Base-by-base conservation (phyloP, 2,888 invertebrate genomes). In the Metalampra italica region DNA sequence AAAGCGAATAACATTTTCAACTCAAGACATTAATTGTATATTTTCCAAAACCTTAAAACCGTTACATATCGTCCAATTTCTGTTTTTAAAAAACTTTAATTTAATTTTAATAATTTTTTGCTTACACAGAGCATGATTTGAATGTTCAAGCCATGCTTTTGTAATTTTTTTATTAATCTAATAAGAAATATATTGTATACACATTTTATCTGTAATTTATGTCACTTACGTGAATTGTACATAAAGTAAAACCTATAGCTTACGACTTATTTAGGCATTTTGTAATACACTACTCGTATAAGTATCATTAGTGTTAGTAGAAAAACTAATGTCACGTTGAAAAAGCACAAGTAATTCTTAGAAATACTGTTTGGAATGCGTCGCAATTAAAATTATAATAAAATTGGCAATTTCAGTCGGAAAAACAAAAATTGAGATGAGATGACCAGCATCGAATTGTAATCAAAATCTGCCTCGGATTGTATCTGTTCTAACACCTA, bases 301-400 rank as follows among this genome's bases (percentile, higher is more conserved):
- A 75, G 68, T 55, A 60, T 49, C 13, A 55, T 55, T 46, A 43
- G 48, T 52, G 59, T 62, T 61, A 60, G 54, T 57, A 64, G 47
- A 60, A 58, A 57, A 59, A 59, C 62, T 53, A 61, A 63, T 57
- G 60, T 64, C 57, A 65, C 57, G 30, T 39, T 37, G 64, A 66
- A 74, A 22, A 81, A 81, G 76, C 79, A 71, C 78, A 79, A 74
- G 63, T 66, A 60, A 60, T 59, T 62, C 66, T 66, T 64, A 52
- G n/a, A 78, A 82, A 82, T 82, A 82, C 82, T 82, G 74, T 74
- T 80, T 86, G 88, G 88, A 88, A 88, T 88, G 88, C 84, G 81
- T 83, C 70, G 68, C 75, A 72, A 60, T 64, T 68, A 65, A 68
- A 72, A 61, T 64, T 68, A 65, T 68, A 68, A 14, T 39, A 60